Conservation (phyloP, 2,888 invertebrate genomes). For the Branchellion lobata region DNA sequence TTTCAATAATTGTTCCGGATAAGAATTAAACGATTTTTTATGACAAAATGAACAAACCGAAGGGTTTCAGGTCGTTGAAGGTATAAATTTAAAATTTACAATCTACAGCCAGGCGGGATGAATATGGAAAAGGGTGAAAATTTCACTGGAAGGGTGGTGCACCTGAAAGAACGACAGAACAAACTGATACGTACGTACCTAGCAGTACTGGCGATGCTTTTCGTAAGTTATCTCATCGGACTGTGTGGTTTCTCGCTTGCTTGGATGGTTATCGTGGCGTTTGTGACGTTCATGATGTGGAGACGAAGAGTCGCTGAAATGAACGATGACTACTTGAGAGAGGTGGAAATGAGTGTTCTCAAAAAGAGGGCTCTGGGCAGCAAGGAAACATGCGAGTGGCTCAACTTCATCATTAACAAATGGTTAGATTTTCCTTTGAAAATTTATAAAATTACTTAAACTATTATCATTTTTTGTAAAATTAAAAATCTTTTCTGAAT, state of each 20-base stretch:
- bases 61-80: no score
- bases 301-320: conserved; percentile 56
- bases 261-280: conserved; percentile 58
- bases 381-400: conserved; percentile 66
- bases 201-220: conserved; percentile 55
- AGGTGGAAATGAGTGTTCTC: conserved; percentile 61
- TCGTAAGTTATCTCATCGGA: conserved; percentile 57
- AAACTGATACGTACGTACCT: conserved; percentile 58
- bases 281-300: conserved; percentile 59
- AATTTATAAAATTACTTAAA: conserved; percentile 1
- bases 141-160: background rate
- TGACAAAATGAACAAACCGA: no score
- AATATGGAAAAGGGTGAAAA: background rate
- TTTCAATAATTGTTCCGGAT: no score
- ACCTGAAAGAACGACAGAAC: conserved; percentile 40
- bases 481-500: no score
- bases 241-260: conserved; percentile 56
- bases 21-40: no score
- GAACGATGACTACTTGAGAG: conserved; percentile 55
- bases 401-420: conserved; percentile 65
- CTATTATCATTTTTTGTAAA: background rate
- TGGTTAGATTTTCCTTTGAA: conserved; percentile 60
- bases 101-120: background rate
- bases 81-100: background rate
- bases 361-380: conserved; percentile 64